Base-by-base conservation (phyloP, 2,113 vertebrate species). In the Noturus placidus region DNA sequence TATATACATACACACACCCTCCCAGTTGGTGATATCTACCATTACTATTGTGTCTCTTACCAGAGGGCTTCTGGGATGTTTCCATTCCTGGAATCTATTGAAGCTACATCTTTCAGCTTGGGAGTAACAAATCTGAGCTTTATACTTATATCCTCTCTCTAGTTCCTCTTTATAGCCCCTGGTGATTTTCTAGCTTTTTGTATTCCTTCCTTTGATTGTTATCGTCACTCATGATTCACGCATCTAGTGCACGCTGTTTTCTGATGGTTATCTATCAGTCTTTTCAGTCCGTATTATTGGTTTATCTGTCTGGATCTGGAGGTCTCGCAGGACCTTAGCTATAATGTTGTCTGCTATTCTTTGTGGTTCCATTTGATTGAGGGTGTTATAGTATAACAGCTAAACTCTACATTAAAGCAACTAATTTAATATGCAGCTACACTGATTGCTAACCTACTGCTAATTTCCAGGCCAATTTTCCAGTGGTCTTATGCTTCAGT, bases 111-210 rank as follows among this genome's bases (percentile, higher is more conserved):
- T 50, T 83, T 83, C 14, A 87, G 89, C 33, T n/a, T 57, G n/a
- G 38, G 50, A 87, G 52, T 81, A 88, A 83, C 63, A 89, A 91
- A 61, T 27, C 83, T 67, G 38, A n/a, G 81, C 79, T 82, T 82
- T 61, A 82, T 61, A 83, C 10, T 17, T 46, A 25, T 27, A 46
- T 42, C 19, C 5, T 46, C 20, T 83, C 6, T 46, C 38, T n/a
- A 83, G 59, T 46, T 65, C 35, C 81, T 50, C 59, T 83, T 65
- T 65, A 22, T 46, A 65, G 35, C 38, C 59, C 59, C 57, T 65
- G 81, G 38, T 83, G 81, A 59, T n/a, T 65, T 83, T 83, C 59
- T n/a, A 35, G 59, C 57, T 46, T 65, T 83, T 65, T 83, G n/a
- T 83, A 65, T 83, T n/a, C 22, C 59, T 65, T n/a, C 38, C 46